Conservation (phyloP, 23 tunicate species). For the Pegea sp. region DNA sequence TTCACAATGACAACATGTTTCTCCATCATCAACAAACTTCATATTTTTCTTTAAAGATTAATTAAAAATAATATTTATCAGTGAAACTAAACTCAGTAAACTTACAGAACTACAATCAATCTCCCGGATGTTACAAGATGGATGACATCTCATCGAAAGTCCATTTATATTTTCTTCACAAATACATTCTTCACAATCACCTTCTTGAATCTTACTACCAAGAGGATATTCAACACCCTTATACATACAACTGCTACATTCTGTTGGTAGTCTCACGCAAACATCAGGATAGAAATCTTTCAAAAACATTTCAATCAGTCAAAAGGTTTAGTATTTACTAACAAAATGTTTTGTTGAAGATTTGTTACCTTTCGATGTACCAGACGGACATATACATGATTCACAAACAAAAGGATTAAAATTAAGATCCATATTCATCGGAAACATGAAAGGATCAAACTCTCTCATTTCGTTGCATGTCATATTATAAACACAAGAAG, state of each 20-base stretch:
- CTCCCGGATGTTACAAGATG: constrained; percentile 33
- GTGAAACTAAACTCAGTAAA: neutral
- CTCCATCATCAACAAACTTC: constrained; percentile 30
- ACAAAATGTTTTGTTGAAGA: too few relatives aligned
- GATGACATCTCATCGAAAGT: constrained; percentile 18
- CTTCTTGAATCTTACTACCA: constrained; percentile 42
- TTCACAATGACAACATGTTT: constrained; percentile 49
- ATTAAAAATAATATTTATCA: neutral
- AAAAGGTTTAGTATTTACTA: too few relatives aligned
- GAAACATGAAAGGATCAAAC: constrained; percentile 25
- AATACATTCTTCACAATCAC: constrained; percentile 67
- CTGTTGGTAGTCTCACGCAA: constrained; percentile 25
- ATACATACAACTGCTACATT: constrained; percentile 58
- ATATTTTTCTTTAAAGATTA: constrained; percentile 20
- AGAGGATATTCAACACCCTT: constrained; percentile 25
- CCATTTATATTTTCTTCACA: constrained; percentile 30
- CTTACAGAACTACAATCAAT: constrained; percentile 46
- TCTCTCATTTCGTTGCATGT: constrained; percentile 64
- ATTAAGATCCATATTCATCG: constrained; percentile 7
- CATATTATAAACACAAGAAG: constrained; percentile 19
- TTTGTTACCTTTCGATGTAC: constrained; percentile 33
- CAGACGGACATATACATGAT: constrained; percentile 46
- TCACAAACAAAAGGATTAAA: constrained; percentile 30
- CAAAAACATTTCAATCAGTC: too few relatives aligned
- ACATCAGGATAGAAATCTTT: constrained; percentile 13